These are phyloP conservation scores for Sturmia bella DNA, from an alignment of 2,888 invertebrate species.

Conservation along the genomic window DNA sequence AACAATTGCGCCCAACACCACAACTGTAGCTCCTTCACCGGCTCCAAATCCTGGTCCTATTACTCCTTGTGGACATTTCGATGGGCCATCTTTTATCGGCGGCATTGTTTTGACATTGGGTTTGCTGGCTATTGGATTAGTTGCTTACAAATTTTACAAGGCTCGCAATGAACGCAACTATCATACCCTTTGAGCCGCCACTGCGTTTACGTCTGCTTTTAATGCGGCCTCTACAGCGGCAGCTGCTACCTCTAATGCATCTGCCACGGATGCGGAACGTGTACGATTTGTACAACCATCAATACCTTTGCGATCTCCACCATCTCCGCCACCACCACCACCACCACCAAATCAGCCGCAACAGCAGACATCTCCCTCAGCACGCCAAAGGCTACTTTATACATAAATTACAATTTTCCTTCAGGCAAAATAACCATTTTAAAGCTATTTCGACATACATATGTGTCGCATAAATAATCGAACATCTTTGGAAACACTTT, in stretches of 20 bases:
- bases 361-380: conserved; percentile 73
- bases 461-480: conserved; percentile 49
- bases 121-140: conserved; percentile 89
- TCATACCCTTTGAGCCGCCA: conserved; percentile 89
- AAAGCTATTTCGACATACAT: conserved; percentile 61
- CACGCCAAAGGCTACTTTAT: conserved; percentile 77
- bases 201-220: conserved; percentile 78
- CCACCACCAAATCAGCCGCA: conserved; percentile 73
- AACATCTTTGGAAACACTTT: conserved; percentile 45
- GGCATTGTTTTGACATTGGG: conserved; percentile 92
- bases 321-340: conserved; percentile 74
- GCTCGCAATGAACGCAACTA: conserved; percentile 93
- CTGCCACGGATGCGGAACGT: conserved; percentile 76
- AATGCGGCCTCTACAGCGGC: conserved; percentile 76
- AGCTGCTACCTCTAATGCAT: conserved; percentile 51
- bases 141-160: conserved; percentile 94
- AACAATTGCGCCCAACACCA: conserved; percentile 61
- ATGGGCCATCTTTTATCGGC: conserved; percentile 90
- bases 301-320: conserved; percentile 77
- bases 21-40: conserved; percentile 69
- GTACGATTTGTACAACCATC: conserved; percentile 79
- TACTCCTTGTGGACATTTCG: conserved; percentile 84
- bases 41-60: conserved; percentile 76
- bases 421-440: conserved; percentile 59
- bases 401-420: conserved; percentile 72